Evolutionary conservation across 1,140 invertebrate species (phyloP), one percentile per base, ranked within the genome.

Genomic region (Atta colombica): DNA sequence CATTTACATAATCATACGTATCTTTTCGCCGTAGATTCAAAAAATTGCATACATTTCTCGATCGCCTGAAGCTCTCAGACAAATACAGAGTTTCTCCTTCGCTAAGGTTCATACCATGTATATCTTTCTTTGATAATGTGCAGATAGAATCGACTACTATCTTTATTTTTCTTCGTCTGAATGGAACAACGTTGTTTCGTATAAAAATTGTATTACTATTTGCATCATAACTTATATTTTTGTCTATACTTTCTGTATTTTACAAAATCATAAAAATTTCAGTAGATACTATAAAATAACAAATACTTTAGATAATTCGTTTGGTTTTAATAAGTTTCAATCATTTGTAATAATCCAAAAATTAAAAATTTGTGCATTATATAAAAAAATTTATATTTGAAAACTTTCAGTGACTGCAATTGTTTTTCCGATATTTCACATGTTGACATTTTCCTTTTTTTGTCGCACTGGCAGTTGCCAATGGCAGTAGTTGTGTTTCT

Each of bases 401-500:
- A 45, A 25, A 25, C 1, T 77, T 60, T 60, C n/a, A 66, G 12
- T 51, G 8, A 78, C 31, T 25, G 60, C 55, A 60, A 53, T 51
- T 51, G n/a, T 66, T 78, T 71, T 63, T 63, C 71, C n/a, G 7
- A 10, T 5, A 63, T 60, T 88, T 74, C 85, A 87, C 86, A 87
- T 90, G 88, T 89, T 88, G 6, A 35, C 77, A 90, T 93, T 89
- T 89, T 87, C 65, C 60, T 89, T 51, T 69, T 61, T 84, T 80
- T 85, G 53, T 75, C 81, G 82, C 81, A 35, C 72, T 84, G 74
- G 78, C 77, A 87, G 87, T 84, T 92, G 89, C 87, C 84, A 87
- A 85, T 92, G 87, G 86, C 92, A 92, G 87, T 84, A 81, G 85
- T 87, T 75, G 81, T 82, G 88, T 92, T 92, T 90, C 86, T 88